Evolutionary conservation across 1,140 invertebrate species (phyloP), one percentile per base, ranked within the genome.

Genomic region (Tetramorium parvispinum): DNA sequence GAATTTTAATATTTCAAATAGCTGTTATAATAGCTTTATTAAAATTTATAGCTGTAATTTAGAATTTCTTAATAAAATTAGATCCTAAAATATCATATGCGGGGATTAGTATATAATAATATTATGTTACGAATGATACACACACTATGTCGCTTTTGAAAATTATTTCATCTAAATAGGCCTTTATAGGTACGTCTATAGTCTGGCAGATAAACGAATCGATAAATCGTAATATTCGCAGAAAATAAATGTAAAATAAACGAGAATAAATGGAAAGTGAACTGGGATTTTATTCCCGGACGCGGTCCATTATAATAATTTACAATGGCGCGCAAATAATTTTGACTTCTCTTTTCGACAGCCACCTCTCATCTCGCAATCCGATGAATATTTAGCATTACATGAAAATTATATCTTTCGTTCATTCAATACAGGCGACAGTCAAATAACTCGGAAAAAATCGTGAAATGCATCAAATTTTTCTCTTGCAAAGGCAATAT

Each of bases 361-460:
- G 13, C 51, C n/a, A 55, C 2, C 10, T 46, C 53, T 16, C 43
- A 37, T 11, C 49, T 46, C 37, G 46, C 51, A 85, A 85, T 78
- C 32, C 49, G 5, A 21, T 16, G 32, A 75, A 85, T 73, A 89
- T 88, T 65, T 89, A 53, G 11, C 32, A 5, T 13, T 10, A 18
- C 21, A 3, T 13, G 43, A 43, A 66, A 81, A 79, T 87, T 61
- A 59, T 51, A 63, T 24, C 27, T 77, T 32, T 71, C 43, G n/a
- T 87, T 87, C 53, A 6, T 37, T 73, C 55, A 18, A 3, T 57
- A 40, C 16, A n/a, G n/a, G 8, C 46, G 24, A 66, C 73, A 85
- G 71, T 85, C 71, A 66, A 85, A 88, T 85, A 73, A 79, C 32
- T 55, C 24, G 1, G 6, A 40, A 68, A 18, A 73, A 77, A 82